Base-by-base conservation (phyloP, 2,888 invertebrate genomes). In the Steinernema hermaphroditum region DNA sequence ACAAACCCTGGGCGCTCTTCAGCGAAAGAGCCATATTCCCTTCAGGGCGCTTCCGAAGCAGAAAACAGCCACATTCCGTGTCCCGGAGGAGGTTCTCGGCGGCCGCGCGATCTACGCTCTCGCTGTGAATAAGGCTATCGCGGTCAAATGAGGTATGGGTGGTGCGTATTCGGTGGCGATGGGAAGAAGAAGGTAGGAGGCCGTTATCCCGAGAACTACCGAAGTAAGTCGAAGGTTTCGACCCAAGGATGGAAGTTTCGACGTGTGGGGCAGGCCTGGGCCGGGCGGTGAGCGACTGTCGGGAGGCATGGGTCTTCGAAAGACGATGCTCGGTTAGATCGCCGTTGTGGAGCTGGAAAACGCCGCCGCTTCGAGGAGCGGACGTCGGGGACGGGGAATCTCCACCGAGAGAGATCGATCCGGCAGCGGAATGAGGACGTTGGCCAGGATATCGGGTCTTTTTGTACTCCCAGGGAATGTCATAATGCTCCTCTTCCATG, bases 401-500 rank as follows among this genome's bases (percentile, higher is more conserved):
- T 62, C 27, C 62, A 19, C 22, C 62, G 34, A 27, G 22, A 1
- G 29, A 9, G 34, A 62, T 29, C 1, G 16, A 22, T 75, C 46
- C 78, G 78, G 44, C 76, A 73, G 22, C 77, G 75, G 71, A 80
- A 78, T 27, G 80, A 76, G 16, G 78, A 73, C 68, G 72, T 19
- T 78, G 70, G 1, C 78, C 74, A 19, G 77, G 76, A 32, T 72
- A 76, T 16, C 79, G 81, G 9, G 78, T 68, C n/a, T 77, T 81
- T 46, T 85, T 76, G 70, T 83, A 85, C 71, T 84, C 84, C 84
- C 84, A 84, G 27, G 84, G 84, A 29, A 81, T 83, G 74, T 84
- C 84, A 74, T 84, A 84, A 71, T 84, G 83, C 41, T 81, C 83
- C 74, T 83, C 83, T 68, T 75, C 77, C 77, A 80, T 80, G 14